A percentile compares a stretch with the other conserved stretches of the same genome.
Evolutionary conservation across 2,797 vertebrate species (phyloP).

Genomic region (Eulemur albifrons): DNA sequence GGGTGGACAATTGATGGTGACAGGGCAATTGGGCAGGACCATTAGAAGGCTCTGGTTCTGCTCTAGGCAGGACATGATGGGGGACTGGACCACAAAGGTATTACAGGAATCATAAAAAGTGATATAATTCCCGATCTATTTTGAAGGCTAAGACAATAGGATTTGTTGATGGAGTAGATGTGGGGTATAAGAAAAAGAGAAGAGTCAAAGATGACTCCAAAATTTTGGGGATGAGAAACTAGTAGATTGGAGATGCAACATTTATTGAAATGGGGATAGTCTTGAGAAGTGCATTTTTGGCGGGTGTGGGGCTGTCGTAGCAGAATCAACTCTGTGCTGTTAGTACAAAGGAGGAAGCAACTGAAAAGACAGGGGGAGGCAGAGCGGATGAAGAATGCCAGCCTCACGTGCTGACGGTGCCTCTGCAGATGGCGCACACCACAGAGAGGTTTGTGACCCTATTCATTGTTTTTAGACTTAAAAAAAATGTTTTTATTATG

Average conservation of each 20-base stretch:
- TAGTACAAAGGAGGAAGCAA: background rate
- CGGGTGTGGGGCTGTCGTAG: background rate
- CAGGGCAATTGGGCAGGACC: background rate
- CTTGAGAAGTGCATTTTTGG: background rate
- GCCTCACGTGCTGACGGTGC: background rate
- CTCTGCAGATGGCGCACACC: background rate
- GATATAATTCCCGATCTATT: background rate
- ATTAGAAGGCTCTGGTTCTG: background rate
- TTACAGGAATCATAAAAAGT: background rate
- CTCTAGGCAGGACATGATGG: background rate
- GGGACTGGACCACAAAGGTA: background rate
- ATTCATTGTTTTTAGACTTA: background rate
- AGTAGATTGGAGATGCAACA: background rate
- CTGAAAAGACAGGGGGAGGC: background rate
- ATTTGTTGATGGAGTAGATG: background rate
- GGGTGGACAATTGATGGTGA: background rate
- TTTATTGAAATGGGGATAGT: background rate
- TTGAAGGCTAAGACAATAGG: background rate
- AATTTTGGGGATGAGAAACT: background rate
- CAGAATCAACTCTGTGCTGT: background rate
- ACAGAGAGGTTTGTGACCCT: background rate
- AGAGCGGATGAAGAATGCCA: background rate
- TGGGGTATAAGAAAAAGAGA: background rate
- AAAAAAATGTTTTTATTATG: background rate
- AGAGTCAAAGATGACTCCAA: background rate